Conservation (phyloP, 2,113 vertebrate genomes). For the Cephalophus harveyi region DNA sequence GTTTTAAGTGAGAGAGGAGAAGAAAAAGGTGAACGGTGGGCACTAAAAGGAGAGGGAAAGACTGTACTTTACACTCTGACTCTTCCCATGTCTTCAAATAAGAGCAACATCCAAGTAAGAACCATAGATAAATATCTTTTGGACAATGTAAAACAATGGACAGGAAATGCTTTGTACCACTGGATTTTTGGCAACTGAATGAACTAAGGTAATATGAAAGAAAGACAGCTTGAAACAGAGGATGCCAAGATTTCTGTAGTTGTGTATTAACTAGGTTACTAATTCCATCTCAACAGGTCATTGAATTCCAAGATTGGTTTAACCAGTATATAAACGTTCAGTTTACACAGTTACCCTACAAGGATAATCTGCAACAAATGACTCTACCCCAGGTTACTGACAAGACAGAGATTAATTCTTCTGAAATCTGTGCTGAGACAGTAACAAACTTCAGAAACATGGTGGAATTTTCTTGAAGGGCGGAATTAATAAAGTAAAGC, state of each 20-base stretch:
- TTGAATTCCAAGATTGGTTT: constrained; percentile 2
- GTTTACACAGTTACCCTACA: constrained; percentile 18
- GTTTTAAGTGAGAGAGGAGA: background rate
- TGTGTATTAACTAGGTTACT: constrained; percentile 46
- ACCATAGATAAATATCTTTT: constrained; percentile 39
- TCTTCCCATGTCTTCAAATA: background rate
- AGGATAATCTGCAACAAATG: constrained; percentile 1
- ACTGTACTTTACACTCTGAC: background rate
- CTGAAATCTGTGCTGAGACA: background rate
- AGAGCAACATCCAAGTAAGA: constrained; percentile 41
- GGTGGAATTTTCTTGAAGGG: constrained; percentile 19
- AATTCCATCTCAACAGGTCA: constrained; percentile 28
- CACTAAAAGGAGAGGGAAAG: background rate
- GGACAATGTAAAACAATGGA: constrained; percentile 35
- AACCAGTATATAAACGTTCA: background rate
- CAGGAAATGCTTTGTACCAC: constrained; percentile 57
- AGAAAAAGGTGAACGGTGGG: background rate
- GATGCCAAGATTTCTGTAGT: constrained; percentile 14
- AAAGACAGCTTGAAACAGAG: background rate
- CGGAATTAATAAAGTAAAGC: constrained; percentile 15
- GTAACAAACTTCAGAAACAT: constrained; percentile 1
- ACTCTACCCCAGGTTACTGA: background rate
- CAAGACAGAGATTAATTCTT: constrained; percentile 27
- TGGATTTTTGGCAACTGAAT: constrained; percentile 4
- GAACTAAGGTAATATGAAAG: background rate